Evolutionary conservation across 2,113 vertebrate genomes (phyloP), one percentile per base, ranked within the genome.

Genomic region (Daubentonia madagascariensis): DNA sequence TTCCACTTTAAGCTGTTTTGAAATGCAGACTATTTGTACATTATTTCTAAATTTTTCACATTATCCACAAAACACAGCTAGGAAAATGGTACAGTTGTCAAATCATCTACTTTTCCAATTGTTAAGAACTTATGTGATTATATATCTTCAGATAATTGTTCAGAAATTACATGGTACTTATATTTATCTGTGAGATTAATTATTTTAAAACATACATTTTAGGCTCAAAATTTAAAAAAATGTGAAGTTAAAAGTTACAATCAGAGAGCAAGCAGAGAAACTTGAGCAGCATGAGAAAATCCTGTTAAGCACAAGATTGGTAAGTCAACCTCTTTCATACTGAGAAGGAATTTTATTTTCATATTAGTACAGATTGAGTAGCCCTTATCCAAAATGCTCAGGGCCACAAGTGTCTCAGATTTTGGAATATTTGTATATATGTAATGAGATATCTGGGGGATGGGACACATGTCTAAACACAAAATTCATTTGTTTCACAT

Each of bases 141-240:
- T 79, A n/a, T n/a, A 85, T 3, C 18, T 88, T 79, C 22, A 90
- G 13, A 72, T 94, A 1, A 73, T 67, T 93, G 52, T 93, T 92
- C 3, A 79, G 22, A 97, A 93, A 84, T 83, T 89, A 32, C 11
- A 2, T 40, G 43, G 1, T 79, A 59, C 59, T 75, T 95, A 61
- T 25, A 61, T 28, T 25, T 61, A 9, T 22, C 3, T 67, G 2
- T 93, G 30, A 85, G 48, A 92, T 52, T 96, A 85, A 94, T 61
- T 89, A 86, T 48, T 92, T 89, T 89, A 37, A 93, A 97, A 90
- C 91, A 43, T 63, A 17, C 52, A 48, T 97, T 98, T 96, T 98
- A 99, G 99, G 97, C 98, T 99, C 95, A 99, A 99, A 99, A 99
- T 99, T n/a, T n/a, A n/a, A 54, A 99, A 99, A 98, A 99, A 99